A percentile compares a stretch with the other conserved stretches of the same genome.
These are phyloP conservation scores for Spisula subtruncata DNA, from an alignment of 2,888 invertebrate species.

Conservation along the genomic window DNA sequence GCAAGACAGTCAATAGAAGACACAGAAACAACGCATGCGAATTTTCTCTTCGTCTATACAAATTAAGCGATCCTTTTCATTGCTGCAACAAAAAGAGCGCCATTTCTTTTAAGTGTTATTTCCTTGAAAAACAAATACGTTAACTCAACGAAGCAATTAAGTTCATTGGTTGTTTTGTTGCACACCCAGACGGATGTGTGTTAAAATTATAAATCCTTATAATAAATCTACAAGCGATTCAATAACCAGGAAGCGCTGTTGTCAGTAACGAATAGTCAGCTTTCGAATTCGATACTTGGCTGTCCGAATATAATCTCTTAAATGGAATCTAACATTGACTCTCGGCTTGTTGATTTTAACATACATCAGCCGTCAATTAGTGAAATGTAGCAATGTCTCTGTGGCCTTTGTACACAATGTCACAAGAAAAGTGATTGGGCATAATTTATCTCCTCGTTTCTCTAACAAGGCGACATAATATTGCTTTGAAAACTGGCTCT, in stretches of 20 bases:
- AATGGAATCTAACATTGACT: conserved; percentile 4
- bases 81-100: conserved; percentile 14
- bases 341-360: neutral
- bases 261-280: conserved; percentile 17
- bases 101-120: neutral
- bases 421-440: conserved; percentile 10
- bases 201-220: conserved; percentile 19
- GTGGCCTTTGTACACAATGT: neutral
- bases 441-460: conserved; percentile 12
- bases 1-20: conserved; percentile 22
- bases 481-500: neutral
- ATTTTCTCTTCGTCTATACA: neutral
- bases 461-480: conserved; percentile 4
- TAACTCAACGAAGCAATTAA: neutral
- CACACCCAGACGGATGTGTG: neutral
- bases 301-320: conserved; percentile 6
- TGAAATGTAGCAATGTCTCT: conserved; percentile 14
- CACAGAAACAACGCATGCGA: neutral
- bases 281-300: conserved; percentile 37
- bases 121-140: neutral
- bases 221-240: conserved; percentile 9
- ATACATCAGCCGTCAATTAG: conserved; percentile 41
- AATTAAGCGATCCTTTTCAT: conserved; percentile 3
- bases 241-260: conserved; percentile 18
- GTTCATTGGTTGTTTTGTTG: conserved; percentile 6